Evolutionary conservation across 92 coral and sea anemone species (phyloP).

Genomic region (Epizoanthus scotinus): DNA sequence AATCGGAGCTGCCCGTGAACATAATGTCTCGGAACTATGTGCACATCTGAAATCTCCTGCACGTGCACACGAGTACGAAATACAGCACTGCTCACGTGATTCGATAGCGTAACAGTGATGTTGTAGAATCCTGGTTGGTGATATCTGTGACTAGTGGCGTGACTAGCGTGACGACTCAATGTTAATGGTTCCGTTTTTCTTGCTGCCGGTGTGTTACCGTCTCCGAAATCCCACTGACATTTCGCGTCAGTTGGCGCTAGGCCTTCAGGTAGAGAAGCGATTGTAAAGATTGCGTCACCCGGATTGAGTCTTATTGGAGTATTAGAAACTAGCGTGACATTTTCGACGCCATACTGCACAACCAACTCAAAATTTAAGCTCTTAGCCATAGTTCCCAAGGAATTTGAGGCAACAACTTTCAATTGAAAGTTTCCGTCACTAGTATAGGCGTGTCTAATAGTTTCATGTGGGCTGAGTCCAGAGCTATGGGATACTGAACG

Average conservation of each 20-base stretch:
- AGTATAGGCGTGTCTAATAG: constrained; percentile 60
- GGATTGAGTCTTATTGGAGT: constrained; percentile 65
- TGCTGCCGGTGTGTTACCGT: constrained; percentile 39
- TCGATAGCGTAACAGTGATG: constrained; percentile 73
- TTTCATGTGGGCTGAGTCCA: constrained; percentile 48
- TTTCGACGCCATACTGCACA: constrained; percentile 71
- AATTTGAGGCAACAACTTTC: constrained; percentile 67
- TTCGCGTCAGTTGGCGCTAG: constrained; percentile 75
- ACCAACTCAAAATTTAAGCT: constrained; percentile 44
- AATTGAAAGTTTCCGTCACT: constrained; percentile 65
- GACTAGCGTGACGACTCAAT: constrained; percentile 34
- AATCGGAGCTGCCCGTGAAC: constrained; percentile 43
- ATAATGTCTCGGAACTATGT: constrained; percentile 38
- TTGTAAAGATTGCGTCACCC: constrained; percentile 49
- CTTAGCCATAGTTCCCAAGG: constrained; percentile 54
- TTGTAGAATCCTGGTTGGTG: constrained; percentile 54
- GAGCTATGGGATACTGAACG: constrained; percentile 39
- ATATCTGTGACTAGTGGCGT: constrained; percentile 53
- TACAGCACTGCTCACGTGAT: constrained; percentile 73
- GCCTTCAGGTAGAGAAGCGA: constrained; percentile 47
- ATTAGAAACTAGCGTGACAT: constrained; percentile 54
- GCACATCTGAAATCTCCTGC: constrained; percentile 43
- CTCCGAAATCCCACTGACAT: constrained; percentile 72
- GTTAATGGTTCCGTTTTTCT: constrained; percentile 40
- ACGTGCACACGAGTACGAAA: constrained; percentile 55